A percentile compares a stretch with the other conserved stretches of the same genome.
Evolutionary conservation across 2,113 vertebrate species (phyloP).

Genomic region (Vireo altiloquus): DNA sequence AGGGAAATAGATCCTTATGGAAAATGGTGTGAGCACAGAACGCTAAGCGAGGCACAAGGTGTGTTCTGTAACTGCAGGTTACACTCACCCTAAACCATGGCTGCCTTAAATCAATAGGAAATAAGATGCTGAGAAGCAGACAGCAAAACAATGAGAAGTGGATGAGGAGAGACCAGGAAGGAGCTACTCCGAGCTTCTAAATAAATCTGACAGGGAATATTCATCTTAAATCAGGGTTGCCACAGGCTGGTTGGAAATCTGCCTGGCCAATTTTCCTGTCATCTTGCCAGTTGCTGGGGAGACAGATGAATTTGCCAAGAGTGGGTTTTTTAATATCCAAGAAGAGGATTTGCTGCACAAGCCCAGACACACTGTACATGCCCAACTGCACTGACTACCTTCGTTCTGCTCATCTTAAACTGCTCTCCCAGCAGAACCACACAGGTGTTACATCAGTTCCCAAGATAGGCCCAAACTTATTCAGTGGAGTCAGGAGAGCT

Average conservation of each 20-base stretch:
- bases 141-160: not conserved
- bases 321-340: not conserved
- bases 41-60: rapidly evolving
- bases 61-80: not conserved
- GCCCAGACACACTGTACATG: not conserved
- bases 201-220: slow-evolving; percentile 41
- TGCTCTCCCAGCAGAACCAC: not conserved
- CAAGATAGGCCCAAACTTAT: not conserved
- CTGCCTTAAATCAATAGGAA: not conserved
- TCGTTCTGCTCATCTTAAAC: not conserved
- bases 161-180: not conserved
- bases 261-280: slow-evolving; percentile 30
- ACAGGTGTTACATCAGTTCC: not conserved
- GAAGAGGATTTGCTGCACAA: slow-evolving; percentile 10
- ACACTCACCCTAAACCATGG: not conserved
- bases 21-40: not conserved
- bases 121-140: not conserved
- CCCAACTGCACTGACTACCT: not conserved
- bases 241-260: slow-evolving; percentile 34
- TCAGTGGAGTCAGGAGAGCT: not conserved
- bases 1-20: not conserved
- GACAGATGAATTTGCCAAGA: slow-evolving; percentile 28
- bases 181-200: not conserved
- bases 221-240: slow-evolving; percentile 14
- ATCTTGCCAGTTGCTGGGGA: slow-evolving; percentile 41